These are phyloP conservation scores for Tiliqua scincoides DNA, from an alignment of 2,113 vertebrate genomes.

Conservation along the genomic window DNA sequence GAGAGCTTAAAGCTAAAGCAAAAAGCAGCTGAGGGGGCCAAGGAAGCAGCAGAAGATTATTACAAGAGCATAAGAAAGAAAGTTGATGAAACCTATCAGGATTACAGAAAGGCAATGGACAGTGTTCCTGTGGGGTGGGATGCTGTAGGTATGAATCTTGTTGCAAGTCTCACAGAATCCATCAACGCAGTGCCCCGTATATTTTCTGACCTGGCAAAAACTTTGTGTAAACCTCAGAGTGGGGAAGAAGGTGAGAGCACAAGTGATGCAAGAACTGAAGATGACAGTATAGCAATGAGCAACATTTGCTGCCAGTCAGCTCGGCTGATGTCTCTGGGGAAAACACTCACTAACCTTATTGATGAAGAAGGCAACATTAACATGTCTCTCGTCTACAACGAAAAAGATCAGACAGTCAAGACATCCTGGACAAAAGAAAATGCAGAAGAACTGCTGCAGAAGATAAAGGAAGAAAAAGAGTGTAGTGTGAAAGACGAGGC, in stretches of 20 bases:
- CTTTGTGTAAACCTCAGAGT: background rate
- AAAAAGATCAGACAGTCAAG: background rate
- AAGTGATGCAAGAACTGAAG: background rate
- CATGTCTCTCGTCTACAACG: background rate
- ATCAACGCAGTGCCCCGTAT: background rate
- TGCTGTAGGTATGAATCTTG: constrained; percentile 23
- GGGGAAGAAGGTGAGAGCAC: too few relatives aligned
- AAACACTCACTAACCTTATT: accelerated
- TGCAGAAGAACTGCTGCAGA: background rate
- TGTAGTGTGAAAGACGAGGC: background rate
- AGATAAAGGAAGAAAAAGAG: background rate
- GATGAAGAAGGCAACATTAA: background rate
- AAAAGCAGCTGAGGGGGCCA: background rate
- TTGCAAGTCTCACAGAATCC: background rate
- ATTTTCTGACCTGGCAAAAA: background rate
- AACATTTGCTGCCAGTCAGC: constrained; percentile 19
- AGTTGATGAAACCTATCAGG: background rate
- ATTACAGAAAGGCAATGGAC: constrained; percentile 13
- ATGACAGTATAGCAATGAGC: background rate
- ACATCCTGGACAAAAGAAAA: background rate
- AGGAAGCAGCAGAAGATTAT: background rate
- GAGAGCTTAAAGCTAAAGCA: background rate
- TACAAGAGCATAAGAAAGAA: background rate
- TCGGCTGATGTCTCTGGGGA: background rate
- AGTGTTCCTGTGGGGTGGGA: constrained; percentile 33